Evolutionary conservation across 2,888 invertebrate genomes (phyloP).

Genomic region (Cantharis flavilabris): DNA sequence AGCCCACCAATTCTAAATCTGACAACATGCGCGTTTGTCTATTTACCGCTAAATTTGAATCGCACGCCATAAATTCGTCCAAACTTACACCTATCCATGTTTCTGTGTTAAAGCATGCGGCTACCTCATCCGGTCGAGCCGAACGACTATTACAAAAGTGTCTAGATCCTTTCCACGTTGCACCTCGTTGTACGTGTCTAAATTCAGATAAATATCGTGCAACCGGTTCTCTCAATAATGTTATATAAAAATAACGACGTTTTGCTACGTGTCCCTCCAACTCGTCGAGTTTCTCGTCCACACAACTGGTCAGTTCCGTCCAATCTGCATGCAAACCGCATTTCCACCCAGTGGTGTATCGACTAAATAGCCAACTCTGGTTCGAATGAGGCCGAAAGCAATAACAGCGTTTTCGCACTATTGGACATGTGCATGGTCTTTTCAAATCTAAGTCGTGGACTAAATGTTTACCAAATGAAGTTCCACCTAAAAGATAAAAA

Average conservation of each 20-base stretch:
- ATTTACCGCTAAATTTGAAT: constrained; percentile 93
- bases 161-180: constrained; percentile 89
- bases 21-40: constrained; percentile 98
- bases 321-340: constrained; percentile 98
- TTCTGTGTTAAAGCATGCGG: constrained; percentile 76
- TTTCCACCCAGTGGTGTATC: constrained; percentile 97
- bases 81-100: constrained; percentile 90
- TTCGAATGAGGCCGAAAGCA: constrained; percentile 91
- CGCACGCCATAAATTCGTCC: constrained; percentile 89
- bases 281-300: constrained; percentile 88
- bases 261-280: constrained; percentile 71
- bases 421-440: constrained; percentile 92
- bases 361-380: constrained; percentile 96
- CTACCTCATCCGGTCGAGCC: constrained; percentile 81
- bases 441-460: constrained; percentile 92
- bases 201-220: constrained; percentile 94
- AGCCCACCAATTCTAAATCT: constrained; percentile 91
- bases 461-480: constrained; percentile 94
- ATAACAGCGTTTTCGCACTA: constrained; percentile 85
- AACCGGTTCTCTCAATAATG: constrained; percentile 92
- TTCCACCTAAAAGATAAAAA: constrained; percentile 68
- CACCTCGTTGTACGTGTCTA: constrained; percentile 94
- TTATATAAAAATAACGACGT: constrained; percentile 90
- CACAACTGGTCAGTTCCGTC: constrained; percentile 94
- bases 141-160: constrained; percentile 76